Conservation (phyloP, 2,797 vertebrate genomes). For the Spinibarbus caldwelli region DNA sequence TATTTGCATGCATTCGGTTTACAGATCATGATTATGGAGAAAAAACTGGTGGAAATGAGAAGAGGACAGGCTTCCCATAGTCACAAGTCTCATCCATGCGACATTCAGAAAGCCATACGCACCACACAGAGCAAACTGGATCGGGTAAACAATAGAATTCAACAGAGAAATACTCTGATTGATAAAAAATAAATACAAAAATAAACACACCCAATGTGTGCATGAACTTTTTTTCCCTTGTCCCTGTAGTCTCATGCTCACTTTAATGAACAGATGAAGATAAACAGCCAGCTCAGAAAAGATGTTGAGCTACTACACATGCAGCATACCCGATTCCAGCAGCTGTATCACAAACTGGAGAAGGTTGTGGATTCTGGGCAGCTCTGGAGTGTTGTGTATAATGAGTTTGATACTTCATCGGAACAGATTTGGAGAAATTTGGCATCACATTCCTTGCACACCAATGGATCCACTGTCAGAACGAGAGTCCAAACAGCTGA, state of each 20-base stretch:
- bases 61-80: slow-evolving; percentile 55
- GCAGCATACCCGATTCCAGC: slow-evolving; percentile 78
- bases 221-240: background rate
- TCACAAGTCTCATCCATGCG: slow-evolving; percentile 60
- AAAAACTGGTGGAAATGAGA: slow-evolving; percentile 62
- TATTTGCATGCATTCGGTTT: slow-evolving; percentile 3
- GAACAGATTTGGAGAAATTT: background rate
- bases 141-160: slow-evolving; percentile 74
- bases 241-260: slow-evolving; percentile 74
- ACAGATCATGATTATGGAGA: slow-evolving; percentile 78
- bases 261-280: slow-evolving; percentile 80
- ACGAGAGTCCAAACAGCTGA: background rate
- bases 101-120: slow-evolving; percentile 69
- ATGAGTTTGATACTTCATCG: background rate
- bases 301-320: slow-evolving; percentile 80
- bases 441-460: background rate
- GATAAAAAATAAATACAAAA: background rate
- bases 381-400: slow-evolving; percentile 50
- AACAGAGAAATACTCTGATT: background rate
- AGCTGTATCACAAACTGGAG: slow-evolving; percentile 74
- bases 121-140: slow-evolving; percentile 83
- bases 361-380: slow-evolving; percentile 75
- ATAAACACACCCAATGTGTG: background rate
- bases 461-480: background rate
- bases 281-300: slow-evolving; percentile 79